Evolutionary conservation across 2,888 invertebrate genomes (phyloP), one percentile per base, ranked within the genome.

Genomic region (Suillia variegata): DNA sequence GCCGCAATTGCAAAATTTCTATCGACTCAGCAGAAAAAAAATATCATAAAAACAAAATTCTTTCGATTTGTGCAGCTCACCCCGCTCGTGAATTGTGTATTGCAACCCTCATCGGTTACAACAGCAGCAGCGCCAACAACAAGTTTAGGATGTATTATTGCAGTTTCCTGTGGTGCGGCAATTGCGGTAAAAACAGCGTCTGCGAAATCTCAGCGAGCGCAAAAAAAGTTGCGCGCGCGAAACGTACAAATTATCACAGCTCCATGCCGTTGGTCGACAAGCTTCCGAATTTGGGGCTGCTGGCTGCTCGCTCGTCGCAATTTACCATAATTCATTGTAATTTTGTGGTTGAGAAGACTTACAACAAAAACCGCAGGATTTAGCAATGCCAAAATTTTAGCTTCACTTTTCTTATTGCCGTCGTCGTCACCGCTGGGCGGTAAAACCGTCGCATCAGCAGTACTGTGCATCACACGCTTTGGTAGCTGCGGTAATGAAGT

Each of bases 1-100:
- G 79, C 76, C 78, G 75, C 80, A 77, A 77, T 77, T 77, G 79
- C 67, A 63, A 70, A 65, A 70, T 77, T 79, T 72, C 70, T 65
- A 69, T 68, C 66, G 71, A 75, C 75, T 79, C 77, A 78, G 77
- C 80, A 69, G 61, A 76, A 65, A 50, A 56, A 54, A 58, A 31
- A 31, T 31, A 8, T 31, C 31, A 13, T 38, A 5, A 20, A 4
- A 6, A n/a, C 38, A 31, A 31, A 31, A 8, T 31, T 31, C 31
- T 12, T 31, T 31, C 31, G 31, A 12, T 31, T 31, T 31, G 31
- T 31, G 31, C 31, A 31, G 12, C 31, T 12, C 38, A 5, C 38
- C 4, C 8, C 38, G 38, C 38, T 8, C 38, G 6, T 45, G 6
- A 45, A 17, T 18, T 45, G 45, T 45, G n/a, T 20, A 20, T 13